Base-by-base conservation (phyloP, 2,797 vertebrate species). In the Streptopelia turtur region DNA sequence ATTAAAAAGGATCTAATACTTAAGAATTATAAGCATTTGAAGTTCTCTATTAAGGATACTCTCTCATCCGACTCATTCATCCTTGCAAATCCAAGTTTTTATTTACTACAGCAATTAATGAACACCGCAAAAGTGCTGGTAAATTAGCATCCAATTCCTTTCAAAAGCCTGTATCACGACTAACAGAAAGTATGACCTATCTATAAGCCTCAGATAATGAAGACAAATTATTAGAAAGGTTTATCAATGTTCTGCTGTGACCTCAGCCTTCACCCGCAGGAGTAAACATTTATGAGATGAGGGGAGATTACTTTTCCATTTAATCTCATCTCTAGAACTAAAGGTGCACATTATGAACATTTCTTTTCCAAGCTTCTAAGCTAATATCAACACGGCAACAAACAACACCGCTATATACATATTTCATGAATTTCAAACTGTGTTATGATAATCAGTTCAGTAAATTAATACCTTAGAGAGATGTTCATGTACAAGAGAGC, bases 381-480 rank as follows among this genome's bases (percentile, higher is more conserved):
- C 56, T 47, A 65, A 4, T n/a, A 92, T 63, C 68, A 82, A 74
- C 41, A 60, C 41, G 47, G 53, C 35, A 80, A 89, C 39, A 63
- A 90, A 61, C 41, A 92, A 27, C 37, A 68, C 20, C 0, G 1
- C 43, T 64, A 85, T 27, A 61, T 21, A 78, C 50, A 50, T 78
- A 91, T 85, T 94, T 95, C 57, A 77, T 84, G 41, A 86, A 83
- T 88, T 93, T 39, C 2, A 81, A 64, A 92, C 71, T 75, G 47
- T 74, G 20, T 70, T 65, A 83, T 49, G 49, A 72, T 90, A 93
- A 95, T 60, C 93, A 83, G 59, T 83, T 85, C 14, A 25, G 83
- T 90, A 97, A 97, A 97, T 97, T 94, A 97, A 97, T 91, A 94
- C 96, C 97, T 95, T 55, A 49, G 90, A 95, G 97, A 97, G 57